These are phyloP conservation scores for Brachionus rubens DNA, from an alignment of 1,140 invertebrate species.

Conservation along the genomic window DNA sequence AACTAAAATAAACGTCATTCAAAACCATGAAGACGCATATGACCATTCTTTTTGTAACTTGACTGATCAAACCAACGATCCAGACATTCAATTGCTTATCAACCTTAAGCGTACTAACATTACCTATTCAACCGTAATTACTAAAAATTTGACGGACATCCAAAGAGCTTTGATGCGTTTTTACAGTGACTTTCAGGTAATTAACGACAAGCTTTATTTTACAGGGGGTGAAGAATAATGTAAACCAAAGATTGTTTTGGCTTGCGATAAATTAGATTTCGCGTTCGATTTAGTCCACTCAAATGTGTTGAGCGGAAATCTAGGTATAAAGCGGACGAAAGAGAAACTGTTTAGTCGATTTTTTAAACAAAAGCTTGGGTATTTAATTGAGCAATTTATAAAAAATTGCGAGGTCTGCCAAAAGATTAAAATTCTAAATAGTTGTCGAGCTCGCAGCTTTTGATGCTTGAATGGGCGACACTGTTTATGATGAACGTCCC, in stretches of 20 bases:
- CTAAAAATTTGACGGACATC: neutral
- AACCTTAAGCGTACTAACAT: neutral
- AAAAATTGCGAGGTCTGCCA: conserved; percentile 36
- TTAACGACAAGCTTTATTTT: neutral
- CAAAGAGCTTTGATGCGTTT: neutral
- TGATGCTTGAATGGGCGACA: too few species aligned
- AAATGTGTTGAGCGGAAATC: conserved; percentile 15
- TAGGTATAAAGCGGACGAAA: neutral
- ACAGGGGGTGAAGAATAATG: neutral
- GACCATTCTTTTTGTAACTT: neutral
- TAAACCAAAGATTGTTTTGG: conserved; percentile 2
- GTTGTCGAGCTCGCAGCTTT: too few species aligned
- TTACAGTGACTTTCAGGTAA: neutral
- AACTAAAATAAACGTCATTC: too few species aligned
- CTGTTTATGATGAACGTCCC: too few species aligned
- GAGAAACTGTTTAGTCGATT: neutral
- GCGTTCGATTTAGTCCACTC: conserved; percentile 6
- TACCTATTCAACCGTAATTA: neutral
- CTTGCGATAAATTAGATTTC: neutral
- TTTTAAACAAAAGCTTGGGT: neutral
- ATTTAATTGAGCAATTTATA: neutral
- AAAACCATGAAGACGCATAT: neutral
- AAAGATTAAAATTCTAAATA: neutral
- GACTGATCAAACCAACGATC: neutral
- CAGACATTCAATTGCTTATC: neutral